Evolutionary conservation across 2,113 vertebrate species (phyloP).

Genomic region (Gymnogyps californianus): DNA sequence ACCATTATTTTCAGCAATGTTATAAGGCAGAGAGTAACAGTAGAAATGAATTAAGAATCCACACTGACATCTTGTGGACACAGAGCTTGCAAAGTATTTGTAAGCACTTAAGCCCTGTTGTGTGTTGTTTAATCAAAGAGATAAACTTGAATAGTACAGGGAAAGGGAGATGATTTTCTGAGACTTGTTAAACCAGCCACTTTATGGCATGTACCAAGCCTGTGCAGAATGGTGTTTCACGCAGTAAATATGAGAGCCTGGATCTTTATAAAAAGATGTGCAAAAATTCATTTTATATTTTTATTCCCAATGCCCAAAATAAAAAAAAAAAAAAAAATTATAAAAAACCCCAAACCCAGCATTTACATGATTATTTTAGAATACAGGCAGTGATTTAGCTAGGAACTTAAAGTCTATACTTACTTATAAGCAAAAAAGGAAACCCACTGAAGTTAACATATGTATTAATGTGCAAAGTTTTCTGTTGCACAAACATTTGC

Average conservation of each 20-base stretch:
- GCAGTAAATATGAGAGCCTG: background rate
- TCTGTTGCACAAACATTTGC: background rate
- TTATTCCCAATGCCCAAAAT: background rate
- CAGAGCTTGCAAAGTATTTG: background rate
- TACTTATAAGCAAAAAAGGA: background rate
- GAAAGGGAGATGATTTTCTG: background rate
- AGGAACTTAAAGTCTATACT: background rate
- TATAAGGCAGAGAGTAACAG: background rate
- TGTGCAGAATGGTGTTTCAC: background rate
- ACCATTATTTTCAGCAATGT: background rate
- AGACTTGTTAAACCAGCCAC: background rate
- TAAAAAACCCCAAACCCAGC: background rate
- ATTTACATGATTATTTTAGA: background rate
- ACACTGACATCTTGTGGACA: constrained; percentile 57
- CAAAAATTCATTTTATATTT: background rate
- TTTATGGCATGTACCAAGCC: background rate
- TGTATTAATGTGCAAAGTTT: background rate
- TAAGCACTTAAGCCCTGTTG: background rate
- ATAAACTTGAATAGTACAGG: background rate
- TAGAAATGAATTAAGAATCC: background rate
- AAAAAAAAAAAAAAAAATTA: background rate
- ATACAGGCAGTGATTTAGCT: background rate
- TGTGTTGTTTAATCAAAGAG: background rate
- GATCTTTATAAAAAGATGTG: background rate
- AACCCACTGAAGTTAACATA: background rate